These are phyloP conservation scores for Drosophila kanapiae DNA, from an alignment of 1,140 invertebrate genomes.

Conservation along the genomic window DNA sequence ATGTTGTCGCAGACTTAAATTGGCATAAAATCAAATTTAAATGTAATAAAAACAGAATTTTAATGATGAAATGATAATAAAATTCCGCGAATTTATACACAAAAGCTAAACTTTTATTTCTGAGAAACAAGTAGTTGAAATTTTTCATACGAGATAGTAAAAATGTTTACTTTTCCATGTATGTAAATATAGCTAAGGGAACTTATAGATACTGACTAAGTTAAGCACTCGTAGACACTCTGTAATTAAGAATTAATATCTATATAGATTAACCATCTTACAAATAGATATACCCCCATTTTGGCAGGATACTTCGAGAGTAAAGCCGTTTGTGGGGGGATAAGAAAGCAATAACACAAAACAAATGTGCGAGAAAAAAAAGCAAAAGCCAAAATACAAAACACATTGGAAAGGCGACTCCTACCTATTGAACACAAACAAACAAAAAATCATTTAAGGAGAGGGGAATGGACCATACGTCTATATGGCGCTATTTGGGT, in stretches of 20 bases:
- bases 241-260: too few species aligned
- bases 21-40: neutral
- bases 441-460: constrained; percentile 9
- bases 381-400: constrained; percentile 5
- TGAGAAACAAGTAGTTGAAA: neutral
- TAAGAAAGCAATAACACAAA: constrained; percentile 40
- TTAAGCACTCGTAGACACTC: too few species aligned
- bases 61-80: neutral
- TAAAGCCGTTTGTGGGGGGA: neutral
- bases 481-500: constrained; percentile 15
- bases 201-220: too few species aligned
- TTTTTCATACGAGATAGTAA: too few species aligned
- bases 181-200: neutral
- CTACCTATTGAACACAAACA: constrained; percentile 7
- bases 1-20: neutral
- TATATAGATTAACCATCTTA: too few species aligned
- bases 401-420: constrained; percentile 2
- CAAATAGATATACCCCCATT: neutral
- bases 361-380: constrained; percentile 44
- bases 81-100: neutral
- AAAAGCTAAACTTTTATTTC: neutral
- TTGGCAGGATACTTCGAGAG: constrained; percentile 3
- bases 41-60: neutral
- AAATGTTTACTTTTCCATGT: neutral
- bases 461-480: neutral